These are phyloP conservation scores for Atopsyche davidsoni DNA, from an alignment of 1,140 invertebrate genomes.

Conservation along the genomic window DNA sequence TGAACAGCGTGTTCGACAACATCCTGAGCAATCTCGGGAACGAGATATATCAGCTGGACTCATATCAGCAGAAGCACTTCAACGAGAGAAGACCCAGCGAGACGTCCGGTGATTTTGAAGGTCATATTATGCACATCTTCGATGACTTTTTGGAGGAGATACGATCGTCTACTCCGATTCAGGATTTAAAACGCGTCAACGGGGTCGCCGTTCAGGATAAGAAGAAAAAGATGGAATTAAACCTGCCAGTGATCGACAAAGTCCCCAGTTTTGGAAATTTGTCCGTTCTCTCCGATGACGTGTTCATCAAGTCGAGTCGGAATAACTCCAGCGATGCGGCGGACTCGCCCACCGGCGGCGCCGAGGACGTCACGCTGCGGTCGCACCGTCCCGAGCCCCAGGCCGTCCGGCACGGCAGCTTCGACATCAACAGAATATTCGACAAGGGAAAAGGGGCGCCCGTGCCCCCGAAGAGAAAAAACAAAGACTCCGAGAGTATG, in stretches of 20 bases:
- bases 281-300: conserved; percentile 25
- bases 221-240: conserved; percentile 24
- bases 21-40: conserved; percentile 44
- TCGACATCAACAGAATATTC: conserved; percentile 33
- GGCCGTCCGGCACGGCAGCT: conserved; percentile 35
- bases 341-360: no score
- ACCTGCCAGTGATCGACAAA: conserved; percentile 26
- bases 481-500: neutral
- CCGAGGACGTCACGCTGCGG: no score
- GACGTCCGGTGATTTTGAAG: conserved; percentile 37
- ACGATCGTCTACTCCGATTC: conserved; percentile 30
- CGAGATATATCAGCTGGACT: conserved; percentile 44
- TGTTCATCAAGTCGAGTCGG: conserved; percentile 24
- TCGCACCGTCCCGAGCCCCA: conserved; percentile 27
- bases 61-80: conserved; percentile 40
- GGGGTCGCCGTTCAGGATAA: neutral
- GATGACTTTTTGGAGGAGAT: conserved; percentile 33
- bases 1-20: conserved; percentile 38
- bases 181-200: conserved; percentile 17
- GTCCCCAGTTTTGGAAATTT: conserved; percentile 25
- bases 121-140: conserved; percentile 39
- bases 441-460: conserved; percentile 34
- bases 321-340: no score
- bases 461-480: conserved; percentile 34
- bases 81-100: conserved; percentile 33